These are phyloP conservation scores for Oxygymnocypris stewartii DNA, from an alignment of 2,113 vertebrate species.

Conservation along the genomic window DNA sequence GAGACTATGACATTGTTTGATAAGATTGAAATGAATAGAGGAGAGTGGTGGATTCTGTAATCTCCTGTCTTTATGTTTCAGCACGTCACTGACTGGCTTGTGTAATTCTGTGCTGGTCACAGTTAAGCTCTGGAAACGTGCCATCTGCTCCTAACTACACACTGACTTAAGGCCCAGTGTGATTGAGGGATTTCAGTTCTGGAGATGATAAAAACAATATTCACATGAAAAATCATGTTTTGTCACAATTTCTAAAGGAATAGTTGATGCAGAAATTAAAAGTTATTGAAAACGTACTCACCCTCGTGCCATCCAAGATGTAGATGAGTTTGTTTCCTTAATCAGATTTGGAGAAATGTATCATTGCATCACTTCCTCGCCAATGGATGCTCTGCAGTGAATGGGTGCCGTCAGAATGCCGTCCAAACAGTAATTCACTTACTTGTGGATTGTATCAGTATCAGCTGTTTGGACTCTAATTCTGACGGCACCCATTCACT, in stretches of 20 bases:
- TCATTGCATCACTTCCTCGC: no score
- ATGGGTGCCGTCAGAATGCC: not conserved
- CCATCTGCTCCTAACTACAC: conserved; percentile 21
- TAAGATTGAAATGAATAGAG: not conserved
- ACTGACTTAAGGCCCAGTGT: not conserved
- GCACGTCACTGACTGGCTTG: conserved; percentile 10
- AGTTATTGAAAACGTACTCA: no score
- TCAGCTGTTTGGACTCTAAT: no score
- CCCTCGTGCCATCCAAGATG: not conserved
- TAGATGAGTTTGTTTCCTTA: not conserved
- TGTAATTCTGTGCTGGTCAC: not conserved
- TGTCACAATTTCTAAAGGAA: no score
- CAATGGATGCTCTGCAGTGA: not conserved
- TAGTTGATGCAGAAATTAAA: no score
- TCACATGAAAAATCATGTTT: not conserved
- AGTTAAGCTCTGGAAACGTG: conserved; percentile 1
- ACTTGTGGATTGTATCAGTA: no score
- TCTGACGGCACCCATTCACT: no score
- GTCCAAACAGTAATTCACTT: no score
- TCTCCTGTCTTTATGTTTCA: conserved; percentile 16
- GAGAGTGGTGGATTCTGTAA: conserved; percentile 15
- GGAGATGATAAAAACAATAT: not conserved
- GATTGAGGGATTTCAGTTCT: not conserved
- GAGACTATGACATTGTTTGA: not conserved
- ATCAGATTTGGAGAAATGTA: not conserved